These are phyloP conservation scores for Halcyon smyrnensis DNA, from an alignment of 2,797 vertebrate genomes.

Conservation along the genomic window DNA sequence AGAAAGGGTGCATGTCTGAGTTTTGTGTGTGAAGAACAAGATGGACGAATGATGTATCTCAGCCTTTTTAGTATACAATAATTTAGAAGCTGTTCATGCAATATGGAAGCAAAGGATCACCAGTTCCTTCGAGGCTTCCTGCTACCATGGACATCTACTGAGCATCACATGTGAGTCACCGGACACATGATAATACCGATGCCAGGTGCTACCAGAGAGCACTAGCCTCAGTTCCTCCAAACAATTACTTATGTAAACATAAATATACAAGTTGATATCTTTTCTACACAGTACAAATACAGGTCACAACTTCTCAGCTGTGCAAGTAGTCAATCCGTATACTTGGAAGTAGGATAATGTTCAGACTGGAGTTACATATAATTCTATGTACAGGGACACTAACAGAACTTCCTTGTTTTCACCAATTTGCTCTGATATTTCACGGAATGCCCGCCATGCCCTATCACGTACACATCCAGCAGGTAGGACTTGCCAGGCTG, in stretches of 20 bases:
- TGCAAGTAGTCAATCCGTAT: slow-evolving; percentile 88
- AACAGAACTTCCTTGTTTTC: slow-evolving; percentile 98
- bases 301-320: slow-evolving; percentile 85
- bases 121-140: slow-evolving; percentile 62
- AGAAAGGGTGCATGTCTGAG: slow-evolving; percentile 80
- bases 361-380: slow-evolving; percentile 85
- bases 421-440: slow-evolving; percentile 99
- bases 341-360: slow-evolving; percentile 83
- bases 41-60: slow-evolving; percentile 75
- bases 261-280: slow-evolving; percentile 89
- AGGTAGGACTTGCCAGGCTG: slow-evolving; percentile 94
- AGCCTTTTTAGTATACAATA: slow-evolving; percentile 80
- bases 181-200: slow-evolving; percentile 38
- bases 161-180: slow-evolving; percentile 67
- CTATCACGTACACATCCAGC: slow-evolving; percentile 96
- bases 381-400: slow-evolving; percentile 82
- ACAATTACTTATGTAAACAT: slow-evolving; percentile 83
- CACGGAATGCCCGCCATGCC: slow-evolving; percentile 93
- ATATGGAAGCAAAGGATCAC: slow-evolving; percentile 64
- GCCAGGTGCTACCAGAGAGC: slow-evolving; percentile 58
- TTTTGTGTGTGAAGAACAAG: slow-evolving; percentile 74
- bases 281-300: slow-evolving; percentile 86
- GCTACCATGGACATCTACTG: slow-evolving; percentile 68
- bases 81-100: slow-evolving; percentile 88
- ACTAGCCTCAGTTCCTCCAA: slow-evolving; percentile 56